These are phyloP conservation scores for Homalodisca vitripennis DNA, from an alignment of 1,140 invertebrate genomes.

Conservation along the genomic window DNA sequence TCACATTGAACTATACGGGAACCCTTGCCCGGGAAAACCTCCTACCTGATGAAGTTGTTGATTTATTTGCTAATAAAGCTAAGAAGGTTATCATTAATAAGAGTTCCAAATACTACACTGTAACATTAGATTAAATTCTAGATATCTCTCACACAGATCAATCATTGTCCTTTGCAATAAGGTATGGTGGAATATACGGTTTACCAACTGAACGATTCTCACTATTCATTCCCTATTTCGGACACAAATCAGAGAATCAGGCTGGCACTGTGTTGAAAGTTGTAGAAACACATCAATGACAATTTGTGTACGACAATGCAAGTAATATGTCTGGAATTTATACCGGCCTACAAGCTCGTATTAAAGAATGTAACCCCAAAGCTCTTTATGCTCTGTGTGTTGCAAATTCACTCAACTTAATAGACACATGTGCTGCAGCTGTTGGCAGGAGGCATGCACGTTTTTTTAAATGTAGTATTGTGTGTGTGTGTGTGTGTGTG, in stretches of 20 bases:
- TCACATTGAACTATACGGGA: slow-evolving; percentile 44
- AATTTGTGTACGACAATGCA: slow-evolving; percentile 46
- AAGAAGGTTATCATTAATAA: slow-evolving; percentile 41
- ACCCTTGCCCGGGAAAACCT: slow-evolving; percentile 42
- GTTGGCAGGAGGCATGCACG: slow-evolving; percentile 35
- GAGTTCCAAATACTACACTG: slow-evolving; percentile 46
- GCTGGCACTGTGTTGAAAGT: slow-evolving; percentile 24
- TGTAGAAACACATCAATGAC: slow-evolving; percentile 36
- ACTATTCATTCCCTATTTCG: slow-evolving; percentile 19
- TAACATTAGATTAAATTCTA: slow-evolving; percentile 47
- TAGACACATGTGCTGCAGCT: slow-evolving; percentile 43
- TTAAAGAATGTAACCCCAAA: slow-evolving; percentile 38
- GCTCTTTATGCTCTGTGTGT: slow-evolving; percentile 43
- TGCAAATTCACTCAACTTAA: slow-evolving; percentile 45
- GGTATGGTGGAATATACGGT: slow-evolving; percentile 40
- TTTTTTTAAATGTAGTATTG: slow-evolving; percentile 41
- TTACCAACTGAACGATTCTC: slow-evolving; percentile 33
- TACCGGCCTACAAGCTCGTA: slow-evolving; percentile 40
- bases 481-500: too few species aligned
- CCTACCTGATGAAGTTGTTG: slow-evolving; percentile 46
- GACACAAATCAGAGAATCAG: slow-evolving; percentile 26
- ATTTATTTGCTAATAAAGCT: slow-evolving; percentile 38
- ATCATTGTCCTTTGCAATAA: slow-evolving; percentile 42
- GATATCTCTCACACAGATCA: slow-evolving; percentile 47
- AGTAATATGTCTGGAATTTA: slow-evolving; percentile 45